Percentiles rank a stretch among this genome's conserved stretches.
Conservation (phyloP, 2,113 vertebrate genomes). For the Pseudonaja textilis region DNA sequence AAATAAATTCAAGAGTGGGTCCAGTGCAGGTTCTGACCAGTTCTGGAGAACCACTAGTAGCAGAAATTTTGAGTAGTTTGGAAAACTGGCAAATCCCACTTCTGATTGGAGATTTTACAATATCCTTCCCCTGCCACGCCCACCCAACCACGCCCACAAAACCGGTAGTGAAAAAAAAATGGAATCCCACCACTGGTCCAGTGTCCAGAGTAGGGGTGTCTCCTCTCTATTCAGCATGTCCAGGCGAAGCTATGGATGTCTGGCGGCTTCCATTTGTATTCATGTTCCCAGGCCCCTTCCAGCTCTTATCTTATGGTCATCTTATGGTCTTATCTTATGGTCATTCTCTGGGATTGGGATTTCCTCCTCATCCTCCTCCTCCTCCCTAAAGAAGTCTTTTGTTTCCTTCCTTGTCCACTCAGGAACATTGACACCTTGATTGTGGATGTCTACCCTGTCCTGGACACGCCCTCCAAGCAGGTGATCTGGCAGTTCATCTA, state of each 20-base stretch:
- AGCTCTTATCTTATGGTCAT: neutral
- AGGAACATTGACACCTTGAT: slow-evolving; percentile 97
- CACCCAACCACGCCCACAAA: too few relatives aligned
- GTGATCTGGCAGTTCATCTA: slow-evolving; percentile 98
- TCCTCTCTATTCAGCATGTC: neutral
- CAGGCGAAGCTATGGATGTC: fast-evolving
- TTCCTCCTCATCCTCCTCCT: fast-evolving
- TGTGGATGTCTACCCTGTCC: slow-evolving; percentile 90
- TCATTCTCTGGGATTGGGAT: too few relatives aligned
- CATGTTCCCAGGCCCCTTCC: neutral
- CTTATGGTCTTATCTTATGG: neutral
- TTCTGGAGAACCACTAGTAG: too few relatives aligned
- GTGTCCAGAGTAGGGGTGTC: neutral
- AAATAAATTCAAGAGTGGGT: too few relatives aligned
- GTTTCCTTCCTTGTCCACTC: slow-evolving; percentile 24
- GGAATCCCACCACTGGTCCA: too few relatives aligned
- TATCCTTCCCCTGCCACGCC: too few relatives aligned
- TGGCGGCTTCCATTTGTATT: neutral
- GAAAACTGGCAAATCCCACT: too few relatives aligned
- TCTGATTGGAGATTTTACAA: too few relatives aligned
- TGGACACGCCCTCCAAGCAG: slow-evolving; percentile 97
- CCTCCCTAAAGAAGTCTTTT: neutral
- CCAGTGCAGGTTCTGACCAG: too few relatives aligned
- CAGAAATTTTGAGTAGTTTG: too few relatives aligned
- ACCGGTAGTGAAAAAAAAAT: too few relatives aligned